Base-by-base conservation (phyloP, 2,888 invertebrate species). In the Eudemis profundana region DNA sequence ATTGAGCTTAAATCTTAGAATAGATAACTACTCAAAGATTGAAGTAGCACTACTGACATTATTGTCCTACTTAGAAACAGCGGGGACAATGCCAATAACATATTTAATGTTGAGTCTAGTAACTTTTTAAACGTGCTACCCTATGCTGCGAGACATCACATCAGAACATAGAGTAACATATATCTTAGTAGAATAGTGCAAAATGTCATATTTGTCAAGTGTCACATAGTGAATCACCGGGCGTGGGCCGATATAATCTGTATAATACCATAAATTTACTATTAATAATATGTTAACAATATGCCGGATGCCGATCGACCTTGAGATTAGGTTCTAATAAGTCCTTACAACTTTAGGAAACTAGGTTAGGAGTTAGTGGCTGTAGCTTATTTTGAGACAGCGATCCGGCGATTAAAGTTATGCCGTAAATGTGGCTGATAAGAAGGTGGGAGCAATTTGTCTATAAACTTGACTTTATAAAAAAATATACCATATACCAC, bases 161-260 rank as follows among this genome's bases (percentile, higher is more conserved):
- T 14, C 27, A 17, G 42, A 42, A 10, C 15, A n/a, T 8, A 14
- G 21, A 36, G 14, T 36, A 59, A 36, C 44, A 36, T 17, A 19
- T 5, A 8, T 36, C 27, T 17, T 17, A 54, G 27, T 17, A 42
- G 14, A 40, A 29, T 44, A 40, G n/a, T 46, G 3, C 38, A 47
- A 50, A 59, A 51, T 40, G 46, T 53, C 59, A 27, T 64, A 70
- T 71, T 71, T 70, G 67, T 67, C 59, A 69, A 66, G 65, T 71
- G 71, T 70, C 61, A 61, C 60, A 46, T 33, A n/a, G 38, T 69
- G 68, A 69, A 44, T 69, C 69, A 69, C 36, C 36, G 5, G 1
- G 53, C 57, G 68, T 68, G 66, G 68, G 68, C 36, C 40, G 42
- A 42, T 64, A 64, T 64, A 57, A 62, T 54, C 17, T 36, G 21